These are phyloP conservation scores for Sepioteuthis lessoniana DNA, from an alignment of 2,888 invertebrate genomes.

Conservation along the genomic window DNA sequence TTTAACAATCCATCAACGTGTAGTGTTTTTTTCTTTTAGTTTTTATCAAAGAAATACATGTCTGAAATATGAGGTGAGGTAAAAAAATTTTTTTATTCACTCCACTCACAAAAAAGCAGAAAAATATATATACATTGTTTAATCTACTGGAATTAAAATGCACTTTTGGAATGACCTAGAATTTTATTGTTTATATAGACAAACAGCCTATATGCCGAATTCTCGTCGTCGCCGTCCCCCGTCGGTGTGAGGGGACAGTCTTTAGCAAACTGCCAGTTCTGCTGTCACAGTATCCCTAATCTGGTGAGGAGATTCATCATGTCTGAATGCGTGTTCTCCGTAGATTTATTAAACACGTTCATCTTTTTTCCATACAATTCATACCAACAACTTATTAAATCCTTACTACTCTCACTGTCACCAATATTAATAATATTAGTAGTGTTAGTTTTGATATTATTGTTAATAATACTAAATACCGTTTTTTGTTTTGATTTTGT, in stretches of 20 bases:
- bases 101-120: too few relatives aligned
- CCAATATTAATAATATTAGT: background rate
- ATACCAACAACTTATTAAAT: background rate
- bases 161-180: background rate
- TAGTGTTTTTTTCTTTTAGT: too few relatives aligned
- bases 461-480: background rate
- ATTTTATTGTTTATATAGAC: conserved; percentile 47
- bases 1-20: too few relatives aligned
- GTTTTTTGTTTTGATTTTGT: background rate
- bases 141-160: background rate
- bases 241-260: conserved; percentile 37
- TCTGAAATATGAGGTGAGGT: too few relatives aligned
- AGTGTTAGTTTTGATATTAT: background rate
- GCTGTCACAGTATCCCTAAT: conserved; percentile 45
- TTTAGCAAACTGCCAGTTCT: conserved; percentile 47
- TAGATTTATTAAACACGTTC: background rate
- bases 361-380: background rate
- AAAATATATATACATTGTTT: too few relatives aligned
- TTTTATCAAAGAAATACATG: too few relatives aligned
- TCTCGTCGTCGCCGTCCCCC: background rate
- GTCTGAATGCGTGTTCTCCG: conserved; percentile 4
- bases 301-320: conserved; percentile 39
- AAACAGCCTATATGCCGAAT: conserved; percentile 37
- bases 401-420: background rate
- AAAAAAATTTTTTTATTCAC: too few relatives aligned